phyloP scores from a whole-genome alignment of 1,140 invertebrate genomes.

The Colletes gigas region DNA sequence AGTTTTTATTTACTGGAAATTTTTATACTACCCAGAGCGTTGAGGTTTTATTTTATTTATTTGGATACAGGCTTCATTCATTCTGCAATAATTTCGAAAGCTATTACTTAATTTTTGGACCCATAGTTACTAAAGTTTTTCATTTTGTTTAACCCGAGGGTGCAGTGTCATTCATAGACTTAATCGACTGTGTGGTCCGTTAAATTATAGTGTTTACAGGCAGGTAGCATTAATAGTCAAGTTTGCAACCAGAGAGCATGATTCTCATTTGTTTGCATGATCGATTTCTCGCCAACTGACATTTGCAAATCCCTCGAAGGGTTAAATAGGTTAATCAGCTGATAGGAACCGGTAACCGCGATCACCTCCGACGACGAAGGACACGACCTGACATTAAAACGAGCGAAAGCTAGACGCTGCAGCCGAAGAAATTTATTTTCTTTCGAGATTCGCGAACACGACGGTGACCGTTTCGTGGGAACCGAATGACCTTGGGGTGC shows the following conservation, averaged over 20 bases:
- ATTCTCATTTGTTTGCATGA: not conserved
- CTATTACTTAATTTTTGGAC: no score
- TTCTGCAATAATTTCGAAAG: no score
- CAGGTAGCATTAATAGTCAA: no score
- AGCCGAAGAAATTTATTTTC: slow-evolving; percentile 30
- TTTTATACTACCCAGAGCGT: no score
- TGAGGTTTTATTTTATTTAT: no score
- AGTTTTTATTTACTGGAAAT: not conserved
- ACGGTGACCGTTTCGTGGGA: slow-evolving; percentile 13
- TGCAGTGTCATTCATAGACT: no score
- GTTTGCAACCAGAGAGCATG: not conserved
- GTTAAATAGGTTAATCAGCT: slow-evolving; percentile 53
- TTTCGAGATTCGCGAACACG: slow-evolving; percentile 6
- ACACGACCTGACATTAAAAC: slow-evolving; percentile 38
- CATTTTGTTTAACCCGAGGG: no score
- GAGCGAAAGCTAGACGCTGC: slow-evolving; percentile 47
- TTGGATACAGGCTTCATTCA: no score
- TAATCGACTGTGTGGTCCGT: no score
- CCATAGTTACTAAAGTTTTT: no score
- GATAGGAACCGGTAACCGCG: slow-evolving; percentile 4
- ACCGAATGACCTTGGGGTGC: slow-evolving; percentile 17
- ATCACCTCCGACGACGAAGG: slow-evolving; percentile 28
- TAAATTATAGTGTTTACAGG: no score
- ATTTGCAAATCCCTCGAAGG: slow-evolving; percentile 16
- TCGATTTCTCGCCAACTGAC: not conserved